Conservation (phyloP, 2,113 vertebrate species). For the Protobothrops flavoviridis region DNA sequence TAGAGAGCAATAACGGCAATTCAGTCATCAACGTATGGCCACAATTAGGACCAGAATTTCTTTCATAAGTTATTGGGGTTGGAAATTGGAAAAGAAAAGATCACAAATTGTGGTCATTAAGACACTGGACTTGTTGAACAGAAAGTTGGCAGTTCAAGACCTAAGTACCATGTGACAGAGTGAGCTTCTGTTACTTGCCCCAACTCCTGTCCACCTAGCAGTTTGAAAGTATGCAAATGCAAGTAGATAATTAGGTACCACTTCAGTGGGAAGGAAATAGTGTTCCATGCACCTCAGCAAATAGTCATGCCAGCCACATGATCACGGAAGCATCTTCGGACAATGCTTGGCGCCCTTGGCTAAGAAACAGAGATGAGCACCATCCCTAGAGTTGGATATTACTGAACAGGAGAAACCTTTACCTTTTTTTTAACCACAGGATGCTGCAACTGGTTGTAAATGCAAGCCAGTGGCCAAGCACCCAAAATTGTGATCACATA, state of each 20-base stretch:
- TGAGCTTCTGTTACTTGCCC: not conserved
- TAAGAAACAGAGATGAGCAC: not conserved
- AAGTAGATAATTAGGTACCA: not conserved
- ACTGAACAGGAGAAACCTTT: not conserved
- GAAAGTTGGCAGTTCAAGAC: not conserved
- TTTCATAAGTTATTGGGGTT: not conserved
- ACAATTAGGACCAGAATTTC: not conserved
- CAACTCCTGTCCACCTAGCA: not conserved
- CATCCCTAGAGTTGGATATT: not conserved
- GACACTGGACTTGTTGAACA: not conserved
- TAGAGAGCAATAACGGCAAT: not conserved
- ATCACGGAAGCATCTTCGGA: not conserved
- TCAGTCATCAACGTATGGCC: not conserved
- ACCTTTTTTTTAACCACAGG: not conserved
- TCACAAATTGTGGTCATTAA: not conserved
- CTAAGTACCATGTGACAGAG: not conserved
- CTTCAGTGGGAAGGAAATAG: not conserved
- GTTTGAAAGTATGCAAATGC: not conserved
- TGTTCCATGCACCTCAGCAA: not conserved
- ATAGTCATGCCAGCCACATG: not conserved
- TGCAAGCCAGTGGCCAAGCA: not conserved
- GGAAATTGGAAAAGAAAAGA: not conserved
- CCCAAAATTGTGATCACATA: not conserved
- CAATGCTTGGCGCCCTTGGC: not conserved
- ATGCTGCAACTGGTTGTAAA: not conserved